Conservation (phyloP, 2,113 vertebrate species). For the Entomyzon cyanotis region DNA sequence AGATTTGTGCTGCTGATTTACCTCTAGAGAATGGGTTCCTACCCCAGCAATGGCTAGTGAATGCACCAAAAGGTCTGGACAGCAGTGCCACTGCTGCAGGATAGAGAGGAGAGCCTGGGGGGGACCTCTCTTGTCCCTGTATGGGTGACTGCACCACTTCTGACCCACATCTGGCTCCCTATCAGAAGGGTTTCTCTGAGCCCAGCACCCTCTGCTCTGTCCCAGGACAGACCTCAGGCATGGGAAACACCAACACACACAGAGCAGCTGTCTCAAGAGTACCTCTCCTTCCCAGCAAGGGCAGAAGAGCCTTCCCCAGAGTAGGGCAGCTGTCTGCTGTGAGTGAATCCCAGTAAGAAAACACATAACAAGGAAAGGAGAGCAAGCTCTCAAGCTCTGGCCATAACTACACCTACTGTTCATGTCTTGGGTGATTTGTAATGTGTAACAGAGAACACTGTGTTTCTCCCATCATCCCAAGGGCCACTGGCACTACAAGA, state of each 20-base stretch:
- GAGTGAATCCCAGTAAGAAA: neutral
- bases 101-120: neutral
- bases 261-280: neutral
- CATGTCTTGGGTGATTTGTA: neutral
- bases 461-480: neutral
- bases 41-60: neutral
- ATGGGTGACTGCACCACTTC: neutral
- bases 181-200: neutral
- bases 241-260: neutral
- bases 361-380: neutral
- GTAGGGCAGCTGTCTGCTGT: neutral
- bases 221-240: neutral
- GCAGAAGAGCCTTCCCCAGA: neutral
- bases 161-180: neutral
- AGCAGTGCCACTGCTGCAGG: neutral
- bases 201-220: neutral
- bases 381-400: neutral
- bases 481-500: neutral
- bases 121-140: neutral
- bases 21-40: neutral
- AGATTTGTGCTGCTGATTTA: neutral
- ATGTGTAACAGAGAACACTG: neutral
- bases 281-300: neutral
- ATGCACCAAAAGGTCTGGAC: neutral
- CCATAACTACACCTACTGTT: neutral